Percentiles rank a stretch among this genome's conserved stretches.
phyloP scores from a whole-genome alignment of 2,888 invertebrate species.

The Anoncus sp. region DNA sequence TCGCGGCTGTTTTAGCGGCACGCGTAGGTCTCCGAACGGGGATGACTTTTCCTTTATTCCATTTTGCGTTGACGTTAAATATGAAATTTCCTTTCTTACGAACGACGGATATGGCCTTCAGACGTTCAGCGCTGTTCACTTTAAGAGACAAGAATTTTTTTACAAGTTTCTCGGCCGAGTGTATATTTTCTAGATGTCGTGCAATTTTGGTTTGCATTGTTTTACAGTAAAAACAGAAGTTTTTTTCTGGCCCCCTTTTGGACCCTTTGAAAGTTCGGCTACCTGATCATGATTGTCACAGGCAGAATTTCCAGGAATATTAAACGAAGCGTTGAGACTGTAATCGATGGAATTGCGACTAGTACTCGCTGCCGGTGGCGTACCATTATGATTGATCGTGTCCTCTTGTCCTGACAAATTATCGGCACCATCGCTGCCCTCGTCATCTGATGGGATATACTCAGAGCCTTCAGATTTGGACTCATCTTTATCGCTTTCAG shows the following conservation, averaged over 20 bases:
- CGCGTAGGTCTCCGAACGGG: constrained; percentile 50
- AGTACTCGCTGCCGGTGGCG: neutral
- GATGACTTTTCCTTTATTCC: constrained; percentile 58
- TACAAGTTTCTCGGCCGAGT: constrained; percentile 38
- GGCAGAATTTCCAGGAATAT: constrained; percentile 10
- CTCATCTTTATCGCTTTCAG: neutral
- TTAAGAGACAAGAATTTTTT: constrained; percentile 33
- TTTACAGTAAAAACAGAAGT: constrained; percentile 44
- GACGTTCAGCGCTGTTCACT: constrained; percentile 20
- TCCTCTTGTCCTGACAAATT: neutral
- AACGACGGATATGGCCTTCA: constrained; percentile 35
- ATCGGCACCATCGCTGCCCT: neutral
- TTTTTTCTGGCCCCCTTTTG: constrained; percentile 29
- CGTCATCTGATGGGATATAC: neutral
- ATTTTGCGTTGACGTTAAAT: constrained; percentile 43
- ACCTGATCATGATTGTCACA: constrained; percentile 8
- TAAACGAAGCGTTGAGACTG: neutral
- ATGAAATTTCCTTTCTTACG: constrained; percentile 56
- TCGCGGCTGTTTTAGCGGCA: constrained; percentile 7
- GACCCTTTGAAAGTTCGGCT: neutral
- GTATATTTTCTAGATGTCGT: constrained; percentile 48
- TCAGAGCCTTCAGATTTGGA: neutral
- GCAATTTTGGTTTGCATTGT: constrained; percentile 46
- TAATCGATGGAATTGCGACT: neutral
- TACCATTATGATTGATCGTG: neutral